A percentile compares a stretch with the other conserved stretches of the same genome.
Evolutionary conservation across 2,797 vertebrate species (phyloP).

Genomic region (Borostomias antarcticus): DNA sequence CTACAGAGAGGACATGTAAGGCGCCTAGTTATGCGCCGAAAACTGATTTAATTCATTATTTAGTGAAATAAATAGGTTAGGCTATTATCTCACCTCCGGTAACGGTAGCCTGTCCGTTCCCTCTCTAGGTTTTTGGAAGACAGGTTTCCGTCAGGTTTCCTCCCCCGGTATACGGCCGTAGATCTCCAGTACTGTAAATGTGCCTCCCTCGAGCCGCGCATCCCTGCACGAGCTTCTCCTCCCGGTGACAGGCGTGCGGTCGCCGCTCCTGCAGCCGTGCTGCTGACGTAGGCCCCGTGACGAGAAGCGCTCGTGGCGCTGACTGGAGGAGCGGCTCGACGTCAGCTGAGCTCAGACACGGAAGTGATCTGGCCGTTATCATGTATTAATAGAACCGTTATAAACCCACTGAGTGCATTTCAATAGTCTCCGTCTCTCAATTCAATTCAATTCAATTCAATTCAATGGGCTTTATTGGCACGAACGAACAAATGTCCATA

Average conservation of each 20-base stretch:
- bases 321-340: not conserved
- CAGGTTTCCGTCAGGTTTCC: not conserved
- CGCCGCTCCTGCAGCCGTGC: not conserved
- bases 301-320: not conserved
- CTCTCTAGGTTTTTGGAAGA: not conserved
- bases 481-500: no score
- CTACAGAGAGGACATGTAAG: not conserved
- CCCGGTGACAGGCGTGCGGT: conserved; percentile 1
- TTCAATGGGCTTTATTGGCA: no score
- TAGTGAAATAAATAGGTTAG: not conserved
- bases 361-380: no score
- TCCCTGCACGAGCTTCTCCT: not conserved
- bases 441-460: no score
- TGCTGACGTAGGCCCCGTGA: not conserved
- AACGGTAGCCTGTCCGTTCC: not conserved
- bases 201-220: not conserved
- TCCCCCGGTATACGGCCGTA: not conserved
- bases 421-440: no score
- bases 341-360: no score
- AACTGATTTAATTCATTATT: no score
- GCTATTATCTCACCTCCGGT: not conserved
- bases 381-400: no score
- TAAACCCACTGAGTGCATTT: no score
- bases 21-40: no score
- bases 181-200: conserved; percentile 3